Evolutionary conservation across 2,113 vertebrate species (phyloP).

Genomic region (Piprites chloris): DNA sequence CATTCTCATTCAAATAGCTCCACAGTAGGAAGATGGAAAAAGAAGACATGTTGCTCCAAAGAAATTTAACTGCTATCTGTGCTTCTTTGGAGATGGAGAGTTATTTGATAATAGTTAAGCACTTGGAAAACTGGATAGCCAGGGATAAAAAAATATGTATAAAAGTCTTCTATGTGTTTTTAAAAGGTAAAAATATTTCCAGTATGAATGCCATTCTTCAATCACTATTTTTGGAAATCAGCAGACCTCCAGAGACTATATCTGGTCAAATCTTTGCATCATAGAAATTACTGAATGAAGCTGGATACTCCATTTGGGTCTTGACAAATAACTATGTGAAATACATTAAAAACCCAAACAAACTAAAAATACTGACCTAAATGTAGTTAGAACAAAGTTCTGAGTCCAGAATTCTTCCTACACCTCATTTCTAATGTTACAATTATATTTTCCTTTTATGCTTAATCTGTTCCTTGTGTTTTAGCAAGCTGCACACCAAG

Average conservation of each 20-base stretch:
- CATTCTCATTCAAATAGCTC: background rate
- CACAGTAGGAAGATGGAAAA: background rate
- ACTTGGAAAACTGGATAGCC: background rate
- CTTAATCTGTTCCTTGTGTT: background rate
- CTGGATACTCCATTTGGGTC: background rate
- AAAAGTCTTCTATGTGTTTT: background rate
- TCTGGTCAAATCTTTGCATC: background rate
- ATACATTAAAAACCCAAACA: background rate
- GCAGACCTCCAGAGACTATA: background rate
- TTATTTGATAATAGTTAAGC: background rate
- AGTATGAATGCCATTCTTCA: background rate
- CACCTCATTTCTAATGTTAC: background rate
- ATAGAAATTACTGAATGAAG: background rate
- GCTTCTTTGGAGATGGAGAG: background rate
- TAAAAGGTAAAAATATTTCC: background rate
- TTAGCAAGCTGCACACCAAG: background rate
- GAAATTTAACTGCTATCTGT: background rate
- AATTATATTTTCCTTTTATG: background rate
- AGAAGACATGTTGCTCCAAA: accelerated
- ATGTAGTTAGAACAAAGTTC: background rate
- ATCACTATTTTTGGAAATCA: background rate
- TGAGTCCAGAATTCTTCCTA: background rate
- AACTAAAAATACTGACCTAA: background rate
- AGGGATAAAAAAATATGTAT: background rate
- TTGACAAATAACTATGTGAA: background rate